phyloP scores from a whole-genome alignment of 2,113 vertebrate species.

The Sinocyclocheilus anshuiensis region DNA sequence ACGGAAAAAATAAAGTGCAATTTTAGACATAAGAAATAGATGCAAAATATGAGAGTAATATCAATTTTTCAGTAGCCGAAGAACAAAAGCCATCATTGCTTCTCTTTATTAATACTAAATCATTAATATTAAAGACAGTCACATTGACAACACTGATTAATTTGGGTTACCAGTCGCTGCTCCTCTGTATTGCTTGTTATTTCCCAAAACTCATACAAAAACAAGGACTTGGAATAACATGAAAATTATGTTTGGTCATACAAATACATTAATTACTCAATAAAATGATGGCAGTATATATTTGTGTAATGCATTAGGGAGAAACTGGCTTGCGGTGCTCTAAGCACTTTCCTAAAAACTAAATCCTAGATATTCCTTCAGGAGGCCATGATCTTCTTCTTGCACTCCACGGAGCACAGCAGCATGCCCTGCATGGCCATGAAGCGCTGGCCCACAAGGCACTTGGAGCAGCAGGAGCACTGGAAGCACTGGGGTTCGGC shows the following conservation, averaged over 20 bases:
- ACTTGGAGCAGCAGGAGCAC: constrained; percentile 91
- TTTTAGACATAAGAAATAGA: constrained; percentile 7
- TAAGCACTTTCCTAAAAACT: background rate
- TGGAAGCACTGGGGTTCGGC: constrained; percentile 86
- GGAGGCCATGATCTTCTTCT: constrained; percentile 81
- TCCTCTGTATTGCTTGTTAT: background rate
- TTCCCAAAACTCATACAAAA: background rate
- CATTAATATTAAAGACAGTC: background rate
- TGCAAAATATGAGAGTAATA: background rate
- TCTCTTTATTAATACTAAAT: constrained; percentile 10
- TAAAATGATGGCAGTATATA: background rate
- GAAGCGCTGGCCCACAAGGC: constrained; percentile 91
- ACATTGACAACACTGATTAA: background rate
- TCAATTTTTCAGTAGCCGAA: background rate
- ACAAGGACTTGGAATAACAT: background rate
- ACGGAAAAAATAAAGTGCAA: constrained; percentile 58
- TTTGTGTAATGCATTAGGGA: background rate
- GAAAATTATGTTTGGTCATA: background rate
- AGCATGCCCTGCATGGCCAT: constrained; percentile 88
- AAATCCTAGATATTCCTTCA: constrained; percentile 2
- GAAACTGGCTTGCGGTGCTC: background rate
- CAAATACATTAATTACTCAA: background rate
- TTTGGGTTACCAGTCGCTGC: too few species aligned
- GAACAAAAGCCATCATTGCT: constrained; percentile 1
- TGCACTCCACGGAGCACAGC: constrained; percentile 93